These are phyloP conservation scores for Drosophila lacteicornis DNA, from an alignment of 1,140 invertebrate species.

Conservation along the genomic window DNA sequence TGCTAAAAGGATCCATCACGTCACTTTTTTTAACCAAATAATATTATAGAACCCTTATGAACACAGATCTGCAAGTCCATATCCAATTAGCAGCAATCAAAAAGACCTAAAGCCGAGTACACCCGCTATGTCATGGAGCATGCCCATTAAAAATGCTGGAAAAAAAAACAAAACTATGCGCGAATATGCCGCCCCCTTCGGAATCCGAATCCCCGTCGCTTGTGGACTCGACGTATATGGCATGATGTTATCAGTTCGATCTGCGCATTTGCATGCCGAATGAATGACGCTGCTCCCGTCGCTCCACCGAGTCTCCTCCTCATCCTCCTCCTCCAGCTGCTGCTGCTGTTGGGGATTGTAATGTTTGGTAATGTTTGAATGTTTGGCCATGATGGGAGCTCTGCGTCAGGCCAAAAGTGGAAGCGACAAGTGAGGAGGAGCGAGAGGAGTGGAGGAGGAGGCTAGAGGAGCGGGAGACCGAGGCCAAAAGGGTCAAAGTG, in stretches of 20 bases:
- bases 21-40: not conserved
- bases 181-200: conserved; percentile 39
- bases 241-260: conserved; percentile 81
- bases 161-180: conserved; percentile 64
- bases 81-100: not conserved
- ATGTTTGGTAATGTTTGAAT: conserved; percentile 66
- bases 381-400: conserved; percentile 68
- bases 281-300: conserved; percentile 60
- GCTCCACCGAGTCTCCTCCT: not conserved
- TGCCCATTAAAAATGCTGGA: conserved; percentile 18
- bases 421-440: conserved; percentile 52
- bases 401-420: conserved; percentile 71
- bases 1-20: not conserved
- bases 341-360: conserved; percentile 42
- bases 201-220: not conserved
- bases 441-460: not conserved
- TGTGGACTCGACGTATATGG: conserved; percentile 50
- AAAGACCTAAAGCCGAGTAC: not conserved
- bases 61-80: not conserved
- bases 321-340: conserved; percentile 11
- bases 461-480: not conserved
- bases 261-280: conserved; percentile 81
- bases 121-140: not conserved
- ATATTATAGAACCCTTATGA: too few species aligned
- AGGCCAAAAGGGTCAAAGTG: conserved; percentile 63